Conservation (phyloP, 2,888 invertebrate genomes). For the Escarpia spicata region DNA sequence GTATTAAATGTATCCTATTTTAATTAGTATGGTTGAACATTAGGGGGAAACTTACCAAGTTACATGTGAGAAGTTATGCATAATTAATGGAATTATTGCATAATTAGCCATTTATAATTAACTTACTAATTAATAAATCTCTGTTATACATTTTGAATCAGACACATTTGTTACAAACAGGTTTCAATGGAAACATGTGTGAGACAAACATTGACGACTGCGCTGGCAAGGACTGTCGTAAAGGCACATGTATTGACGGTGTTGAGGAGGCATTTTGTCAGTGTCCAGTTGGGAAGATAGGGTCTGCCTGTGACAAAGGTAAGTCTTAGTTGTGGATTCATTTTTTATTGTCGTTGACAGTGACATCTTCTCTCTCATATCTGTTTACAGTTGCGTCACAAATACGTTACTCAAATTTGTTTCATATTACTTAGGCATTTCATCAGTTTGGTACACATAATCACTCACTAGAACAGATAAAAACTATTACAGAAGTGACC, state of each 20-base stretch:
- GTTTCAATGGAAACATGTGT: not conserved
- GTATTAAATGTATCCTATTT: too few relatives aligned
- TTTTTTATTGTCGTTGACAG: not conserved
- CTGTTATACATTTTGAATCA: not conserved
- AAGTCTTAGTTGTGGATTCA: not conserved
- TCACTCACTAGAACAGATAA: too few relatives aligned
- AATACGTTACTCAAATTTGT: not conserved
- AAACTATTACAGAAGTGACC: too few relatives aligned
- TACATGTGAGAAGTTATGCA: too few relatives aligned
- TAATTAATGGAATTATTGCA: too few relatives aligned
- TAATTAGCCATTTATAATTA: not conserved
- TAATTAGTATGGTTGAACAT: too few relatives aligned
- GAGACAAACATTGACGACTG: conserved; percentile 14
- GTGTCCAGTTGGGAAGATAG: conserved; percentile 6
- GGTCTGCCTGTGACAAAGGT: conserved; percentile 13
- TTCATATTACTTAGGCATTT: too few relatives aligned
- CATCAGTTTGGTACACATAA: too few relatives aligned
- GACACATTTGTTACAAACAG: conserved; percentile 17
- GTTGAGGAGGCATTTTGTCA: not conserved
- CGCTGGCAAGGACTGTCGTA: not conserved
- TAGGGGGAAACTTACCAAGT: not conserved
- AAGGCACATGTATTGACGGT: not conserved
- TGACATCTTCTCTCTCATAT: not conserved
- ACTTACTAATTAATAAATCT: not conserved
- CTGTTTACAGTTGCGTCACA: not conserved